Conservation (phyloP, 2,113 vertebrate genomes). For the Albula glossodonta region DNA sequence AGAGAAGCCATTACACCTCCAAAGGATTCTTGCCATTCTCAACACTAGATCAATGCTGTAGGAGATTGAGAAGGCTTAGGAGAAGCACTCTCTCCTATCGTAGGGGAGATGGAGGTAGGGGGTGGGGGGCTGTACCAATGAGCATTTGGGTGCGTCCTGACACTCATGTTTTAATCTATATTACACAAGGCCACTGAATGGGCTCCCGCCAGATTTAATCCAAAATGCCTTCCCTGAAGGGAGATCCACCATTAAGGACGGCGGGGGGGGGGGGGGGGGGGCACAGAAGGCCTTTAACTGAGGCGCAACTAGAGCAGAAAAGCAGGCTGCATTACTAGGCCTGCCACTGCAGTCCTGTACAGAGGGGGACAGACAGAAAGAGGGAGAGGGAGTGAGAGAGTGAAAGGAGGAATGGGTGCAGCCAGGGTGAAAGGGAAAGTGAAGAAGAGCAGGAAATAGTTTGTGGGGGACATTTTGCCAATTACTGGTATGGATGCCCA, state of each 20-base stretch:
- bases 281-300: conserved; percentile 24
- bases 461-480: no score
- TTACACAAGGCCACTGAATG: conserved; percentile 20
- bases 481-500: no score
- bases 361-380: neutral
- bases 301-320: conserved; percentile 44
- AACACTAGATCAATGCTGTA: neutral
- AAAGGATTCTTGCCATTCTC: neutral
- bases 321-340: conserved; percentile 22
- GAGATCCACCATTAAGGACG: conserved; percentile 32
- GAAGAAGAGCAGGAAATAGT: neutral
- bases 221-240: conserved; percentile 23
- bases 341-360: neutral
- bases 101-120: no score
- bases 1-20: neutral
- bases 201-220: conserved; percentile 21
- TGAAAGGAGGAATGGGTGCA: neutral
- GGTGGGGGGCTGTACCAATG: no score
- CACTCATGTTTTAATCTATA: neutral
- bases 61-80: neutral
- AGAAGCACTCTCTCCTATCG: neutral
- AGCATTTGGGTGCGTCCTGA: neutral
- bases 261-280: neutral
- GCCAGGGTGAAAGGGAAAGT: neutral
- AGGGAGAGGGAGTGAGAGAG: neutral